Evolutionary conservation across 2,113 vertebrate genomes (phyloP).

Genomic region (Meriones unguiculatus): DNA sequence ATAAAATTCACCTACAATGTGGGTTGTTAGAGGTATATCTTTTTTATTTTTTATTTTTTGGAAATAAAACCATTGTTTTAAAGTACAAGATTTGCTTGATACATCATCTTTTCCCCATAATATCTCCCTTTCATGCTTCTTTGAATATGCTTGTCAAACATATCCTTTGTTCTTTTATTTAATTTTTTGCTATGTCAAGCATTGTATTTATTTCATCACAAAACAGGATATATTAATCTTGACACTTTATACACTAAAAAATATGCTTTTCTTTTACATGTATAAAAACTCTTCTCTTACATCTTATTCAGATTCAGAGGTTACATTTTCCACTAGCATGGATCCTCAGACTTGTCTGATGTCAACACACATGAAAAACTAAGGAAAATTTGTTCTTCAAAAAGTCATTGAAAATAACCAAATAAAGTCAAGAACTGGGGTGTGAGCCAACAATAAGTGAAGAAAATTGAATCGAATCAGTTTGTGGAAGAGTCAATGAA

Average conservation of each 20-base stretch:
- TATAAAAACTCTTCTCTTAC: neutral
- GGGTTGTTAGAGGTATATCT: neutral
- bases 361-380: conserved; percentile 8
- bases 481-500: neutral
- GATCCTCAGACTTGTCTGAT: neutral
- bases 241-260: neutral
- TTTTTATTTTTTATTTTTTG: neutral
- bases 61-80: neutral
- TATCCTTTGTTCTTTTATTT: neutral
- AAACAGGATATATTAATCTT: conserved; percentile 2
- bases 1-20: neutral
- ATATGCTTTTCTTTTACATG: neutral
- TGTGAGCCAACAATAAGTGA: neutral
- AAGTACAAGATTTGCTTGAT: neutral
- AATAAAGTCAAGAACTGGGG: neutral
- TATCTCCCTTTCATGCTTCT: neutral
- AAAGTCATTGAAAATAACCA: conserved; percentile 14
- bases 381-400: conserved; percentile 31
- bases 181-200: conserved; percentile 41
- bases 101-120: neutral
- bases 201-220: conserved; percentile 47
- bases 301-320: conserved; percentile 7
- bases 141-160: neutral
- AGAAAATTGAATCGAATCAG: neutral
- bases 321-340: neutral